A percentile compares a stretch with the other conserved stretches of the same genome.
These are phyloP conservation scores for Gephyroberyx darwinii DNA, from an alignment of 2,797 vertebrate genomes.

Conservation along the genomic window DNA sequence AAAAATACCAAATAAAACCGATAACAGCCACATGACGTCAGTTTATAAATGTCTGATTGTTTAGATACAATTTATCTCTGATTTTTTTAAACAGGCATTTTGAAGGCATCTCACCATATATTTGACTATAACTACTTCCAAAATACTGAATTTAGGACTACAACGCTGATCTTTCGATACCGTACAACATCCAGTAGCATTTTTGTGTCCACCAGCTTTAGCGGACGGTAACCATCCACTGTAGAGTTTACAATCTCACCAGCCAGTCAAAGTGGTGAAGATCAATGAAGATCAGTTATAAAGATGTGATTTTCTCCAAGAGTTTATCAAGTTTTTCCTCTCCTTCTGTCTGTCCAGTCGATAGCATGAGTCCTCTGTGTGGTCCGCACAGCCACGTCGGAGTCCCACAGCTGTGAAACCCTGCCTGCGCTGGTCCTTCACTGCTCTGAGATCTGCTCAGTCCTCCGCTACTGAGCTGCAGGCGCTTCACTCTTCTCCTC, in stretches of 20 bases:
- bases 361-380: neutral
- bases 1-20: too few relatives aligned
- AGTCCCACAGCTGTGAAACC: conserved; percentile 16
- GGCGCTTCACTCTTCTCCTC: conserved; percentile 24
- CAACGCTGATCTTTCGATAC: neutral
- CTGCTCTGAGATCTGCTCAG: neutral
- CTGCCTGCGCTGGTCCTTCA: conserved; percentile 21
- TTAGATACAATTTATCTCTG: neutral
- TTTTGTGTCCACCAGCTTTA: neutral
- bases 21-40: too few relatives aligned
- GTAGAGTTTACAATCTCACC: too few relatives aligned
- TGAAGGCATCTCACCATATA: neutral
- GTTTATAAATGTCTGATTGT: neutral
- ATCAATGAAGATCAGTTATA: conserved; percentile 8
- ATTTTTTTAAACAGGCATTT: too few relatives aligned
- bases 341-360: conserved; percentile 10
- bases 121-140: neutral
- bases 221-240: too few relatives aligned
- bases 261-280: neutral
- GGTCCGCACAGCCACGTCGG: neutral
- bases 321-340: conserved; percentile 6
- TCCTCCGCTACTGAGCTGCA: conserved; percentile 44
- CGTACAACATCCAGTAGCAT: neutral
- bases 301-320: conserved; percentile 12
- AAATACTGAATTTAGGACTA: neutral